Evolutionary conservation across 2,797 vertebrate genomes (phyloP), one percentile per base, ranked within the genome.

Genomic region (Gymnodraco acuticeps): DNA sequence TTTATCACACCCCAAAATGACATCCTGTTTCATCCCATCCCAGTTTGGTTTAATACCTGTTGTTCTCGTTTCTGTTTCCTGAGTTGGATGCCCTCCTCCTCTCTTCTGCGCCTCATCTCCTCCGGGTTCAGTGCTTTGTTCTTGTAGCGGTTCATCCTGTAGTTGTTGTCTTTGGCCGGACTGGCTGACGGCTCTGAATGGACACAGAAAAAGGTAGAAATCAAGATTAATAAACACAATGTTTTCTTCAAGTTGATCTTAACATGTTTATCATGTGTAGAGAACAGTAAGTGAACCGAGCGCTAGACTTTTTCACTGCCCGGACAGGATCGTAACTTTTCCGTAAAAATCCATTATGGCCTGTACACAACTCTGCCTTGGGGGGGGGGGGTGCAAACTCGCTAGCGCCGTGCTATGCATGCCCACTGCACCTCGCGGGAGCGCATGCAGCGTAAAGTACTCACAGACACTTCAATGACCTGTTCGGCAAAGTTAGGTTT

Each of bases 81-180:
- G 74, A 99, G 96, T 66, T 99, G 98, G 81, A 99, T 96, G 53
- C 98, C 98, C 72, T 99, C 98, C 88, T 99, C 98, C 76, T 99
- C 98, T 64, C 98, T 94, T 60, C 98, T 94, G 84, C 98, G 94
- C 11, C 98, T 96, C 98, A 99, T 99, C 87, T 99, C 98, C 54
- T 99, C 97, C 1, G 97, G 95, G 51, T 99, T 99, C 50, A 99
- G 94, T 31, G 98, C 98, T 94, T 99, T 99, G 95, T 99, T 99
- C 95, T 99, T 99, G 92, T 99, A 99, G 81, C 98, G 97, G 92
- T 98, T 99, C 98, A 99, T 99, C 93, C 98, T 96, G 87, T 96
- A 98, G 94, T 97, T 99, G 94, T 97, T 99, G 85, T 99, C 97
- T 92, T 99, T 99, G 1, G 95, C 97, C 82, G 98, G 98, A 94